A percentile compares a stretch with the other conserved stretches of the same genome.
These are phyloP conservation scores for Pleuronectes platessa DNA, from an alignment of 2,113 vertebrate species.

Conservation along the genomic window DNA sequence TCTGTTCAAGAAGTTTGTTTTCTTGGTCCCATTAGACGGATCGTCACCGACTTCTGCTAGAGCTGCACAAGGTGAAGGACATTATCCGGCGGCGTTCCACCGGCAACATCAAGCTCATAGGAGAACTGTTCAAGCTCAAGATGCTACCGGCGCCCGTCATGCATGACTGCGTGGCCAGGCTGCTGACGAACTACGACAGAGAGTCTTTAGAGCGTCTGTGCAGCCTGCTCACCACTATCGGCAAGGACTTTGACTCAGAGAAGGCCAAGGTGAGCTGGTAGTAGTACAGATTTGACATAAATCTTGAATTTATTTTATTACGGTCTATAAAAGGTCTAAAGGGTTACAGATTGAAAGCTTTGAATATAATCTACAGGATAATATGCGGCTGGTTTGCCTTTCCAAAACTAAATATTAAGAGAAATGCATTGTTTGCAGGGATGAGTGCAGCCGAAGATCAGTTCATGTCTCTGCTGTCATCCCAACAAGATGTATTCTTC, in stretches of 20 bases:
- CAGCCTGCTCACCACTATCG: conserved; percentile 95
- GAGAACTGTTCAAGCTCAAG: conserved; percentile 98
- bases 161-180: conserved; percentile 98
- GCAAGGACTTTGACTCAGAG: conserved; percentile 98
- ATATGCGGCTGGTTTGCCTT: too few relatives aligned
- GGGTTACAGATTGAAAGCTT: background rate
- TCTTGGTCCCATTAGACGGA: conserved; percentile 82
- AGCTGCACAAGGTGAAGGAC: conserved; percentile 93
- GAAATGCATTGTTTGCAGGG: too few relatives aligned
- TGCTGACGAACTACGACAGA: conserved; percentile 96
- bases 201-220: conserved; percentile 97
- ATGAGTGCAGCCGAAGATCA: too few relatives aligned
- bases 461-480: too few relatives aligned
- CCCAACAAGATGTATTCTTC: too few relatives aligned
- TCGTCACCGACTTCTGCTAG: conserved; percentile 89
- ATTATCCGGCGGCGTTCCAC: conserved; percentile 90
- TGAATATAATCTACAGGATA: too few relatives aligned
- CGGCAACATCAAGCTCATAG: conserved; percentile 97
- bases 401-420: too few relatives aligned
- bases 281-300: too few relatives aligned
- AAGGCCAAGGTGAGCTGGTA: conserved; percentile 92
- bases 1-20: background rate
- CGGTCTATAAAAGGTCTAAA: too few relatives aligned
- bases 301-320: too few relatives aligned
- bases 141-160: conserved; percentile 99